A percentile compares a stretch with the other conserved stretches of the same genome.
phyloP scores from a whole-genome alignment of 2,797 vertebrate species.

The Phrynocephalus guinanensis region DNA sequence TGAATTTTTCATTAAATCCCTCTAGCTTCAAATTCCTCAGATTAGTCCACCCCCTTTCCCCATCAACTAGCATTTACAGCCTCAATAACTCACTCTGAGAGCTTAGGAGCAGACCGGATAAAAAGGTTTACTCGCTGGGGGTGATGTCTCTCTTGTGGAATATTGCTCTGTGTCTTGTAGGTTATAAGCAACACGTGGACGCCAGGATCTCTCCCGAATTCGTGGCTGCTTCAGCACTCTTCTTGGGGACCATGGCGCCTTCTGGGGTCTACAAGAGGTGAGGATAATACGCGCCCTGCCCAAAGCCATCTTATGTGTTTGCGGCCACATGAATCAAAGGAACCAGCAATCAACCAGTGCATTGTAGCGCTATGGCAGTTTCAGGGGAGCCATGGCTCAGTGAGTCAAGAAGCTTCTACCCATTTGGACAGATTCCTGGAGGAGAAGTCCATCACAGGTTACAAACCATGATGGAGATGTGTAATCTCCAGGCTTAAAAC shows the following conservation, averaged over 20 bases:
- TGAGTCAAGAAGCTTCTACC: no score
- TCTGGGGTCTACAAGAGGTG: slow-evolving; percentile 94
- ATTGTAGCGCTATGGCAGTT: no score
- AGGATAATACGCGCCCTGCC: not conserved
- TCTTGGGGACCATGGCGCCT: slow-evolving; percentile 90
- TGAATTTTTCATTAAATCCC: no score
- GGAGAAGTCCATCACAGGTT: no score
- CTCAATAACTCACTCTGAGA: no score
- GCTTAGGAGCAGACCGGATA: no score
- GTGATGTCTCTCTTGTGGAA: not conserved
- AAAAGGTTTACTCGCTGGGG: no score
- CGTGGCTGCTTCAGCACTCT: slow-evolving; percentile 79
- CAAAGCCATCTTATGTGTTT: not conserved
- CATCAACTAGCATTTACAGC: no score
- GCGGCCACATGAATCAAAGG: not conserved
- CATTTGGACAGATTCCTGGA: not conserved
- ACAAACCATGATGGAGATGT: no score
- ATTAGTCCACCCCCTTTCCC: no score
- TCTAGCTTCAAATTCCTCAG: no score
- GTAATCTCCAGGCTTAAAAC: no score
- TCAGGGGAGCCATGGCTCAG: not conserved
- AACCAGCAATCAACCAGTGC: not conserved
- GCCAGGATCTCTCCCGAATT: slow-evolving; percentile 93
- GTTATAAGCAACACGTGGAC: slow-evolving; percentile 90
- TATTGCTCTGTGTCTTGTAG: slow-evolving; percentile 71